These are phyloP conservation scores for Calliphora vicina DNA, from an alignment of 1,140 invertebrate species.

Conservation along the genomic window DNA sequence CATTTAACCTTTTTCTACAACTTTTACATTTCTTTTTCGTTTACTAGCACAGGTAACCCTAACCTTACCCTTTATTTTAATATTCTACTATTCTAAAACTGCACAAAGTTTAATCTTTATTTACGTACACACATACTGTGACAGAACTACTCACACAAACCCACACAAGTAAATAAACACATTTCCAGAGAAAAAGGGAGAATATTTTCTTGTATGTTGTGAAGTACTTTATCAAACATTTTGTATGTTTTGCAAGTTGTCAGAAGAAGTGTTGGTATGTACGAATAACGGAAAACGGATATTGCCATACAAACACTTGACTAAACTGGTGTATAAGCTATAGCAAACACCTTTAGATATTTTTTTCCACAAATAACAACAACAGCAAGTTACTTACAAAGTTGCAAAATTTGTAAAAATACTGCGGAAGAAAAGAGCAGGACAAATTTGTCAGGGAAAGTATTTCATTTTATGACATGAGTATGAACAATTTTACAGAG, in stretches of 20 bases:
- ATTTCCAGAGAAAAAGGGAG: neutral
- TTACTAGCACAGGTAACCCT: neutral
- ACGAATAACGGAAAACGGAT: slow-evolving; percentile 28
- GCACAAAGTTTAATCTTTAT: slow-evolving; percentile 25
- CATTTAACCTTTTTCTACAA: slow-evolving; percentile 18
- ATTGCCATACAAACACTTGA: slow-evolving; percentile 26
- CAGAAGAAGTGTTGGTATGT: neutral
- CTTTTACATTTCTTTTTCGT: neutral
- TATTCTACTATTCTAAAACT: neutral
- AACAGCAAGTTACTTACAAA: too few species aligned
- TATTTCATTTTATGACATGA: too few species aligned
- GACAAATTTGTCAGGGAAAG: too few species aligned
- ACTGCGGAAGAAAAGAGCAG: too few species aligned
- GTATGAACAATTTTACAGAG: too few species aligned
- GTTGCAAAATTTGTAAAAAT: too few species aligned
- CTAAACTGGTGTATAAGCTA: slow-evolving; percentile 14
- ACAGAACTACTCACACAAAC: too few species aligned
- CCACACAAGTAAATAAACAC: too few species aligned
- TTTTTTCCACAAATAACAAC: neutral
- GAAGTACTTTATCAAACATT: slow-evolving; percentile 26
- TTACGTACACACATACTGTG: neutral
- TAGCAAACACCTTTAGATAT: neutral
- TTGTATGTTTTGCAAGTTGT: neutral
- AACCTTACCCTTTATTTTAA: slow-evolving; percentile 30
- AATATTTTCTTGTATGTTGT: neutral